phyloP scores from a whole-genome alignment of 2,888 invertebrate species.

The Masnerella sp. region DNA sequence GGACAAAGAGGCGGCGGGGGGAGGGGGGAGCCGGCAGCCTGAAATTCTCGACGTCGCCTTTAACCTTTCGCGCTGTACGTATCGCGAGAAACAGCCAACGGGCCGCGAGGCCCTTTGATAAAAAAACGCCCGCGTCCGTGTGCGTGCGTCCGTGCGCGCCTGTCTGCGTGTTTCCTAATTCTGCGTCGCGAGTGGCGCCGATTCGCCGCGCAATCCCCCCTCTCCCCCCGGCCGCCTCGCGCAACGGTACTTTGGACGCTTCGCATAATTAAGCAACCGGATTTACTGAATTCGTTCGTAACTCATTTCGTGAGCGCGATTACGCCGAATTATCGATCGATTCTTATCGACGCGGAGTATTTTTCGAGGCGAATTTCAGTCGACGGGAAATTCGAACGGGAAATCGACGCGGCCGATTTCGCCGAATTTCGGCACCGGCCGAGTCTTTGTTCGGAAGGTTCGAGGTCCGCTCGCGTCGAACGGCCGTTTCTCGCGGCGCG shows the following conservation, averaged over 20 bases:
- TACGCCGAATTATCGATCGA: constrained; percentile 32
- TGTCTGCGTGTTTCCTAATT: constrained; percentile 56
- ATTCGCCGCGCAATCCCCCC: no score
- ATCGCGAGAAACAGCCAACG: constrained; percentile 55
- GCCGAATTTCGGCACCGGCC: no score
- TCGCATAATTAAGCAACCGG: constrained; percentile 59
- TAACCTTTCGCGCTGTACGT: constrained; percentile 57
- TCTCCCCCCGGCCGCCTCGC: constrained; percentile 33
- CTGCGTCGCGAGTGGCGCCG: constrained; percentile 57
- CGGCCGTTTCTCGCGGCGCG: no score
- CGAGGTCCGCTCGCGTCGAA: no score
- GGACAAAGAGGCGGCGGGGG: constrained; percentile 28
- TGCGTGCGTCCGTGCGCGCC: constrained; percentile 24
- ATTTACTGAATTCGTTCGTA: constrained; percentile 55
- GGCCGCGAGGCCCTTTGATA: constrained; percentile 58
- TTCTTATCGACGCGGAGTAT: no score
- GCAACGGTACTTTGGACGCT: constrained; percentile 58
- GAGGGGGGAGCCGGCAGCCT: constrained; percentile 69
- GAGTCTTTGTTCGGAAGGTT: no score
- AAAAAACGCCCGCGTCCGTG: constrained; percentile 38
- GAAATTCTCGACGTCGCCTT: constrained; percentile 74
- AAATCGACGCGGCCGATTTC: no score
- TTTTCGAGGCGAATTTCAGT: no score
- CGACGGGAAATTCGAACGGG: no score
- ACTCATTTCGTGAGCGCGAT: constrained; percentile 42